Evolutionary conservation across 2,888 invertebrate species (phyloP), one percentile per base, ranked within the genome.

Genomic region (Parasteatoda lunata): DNA sequence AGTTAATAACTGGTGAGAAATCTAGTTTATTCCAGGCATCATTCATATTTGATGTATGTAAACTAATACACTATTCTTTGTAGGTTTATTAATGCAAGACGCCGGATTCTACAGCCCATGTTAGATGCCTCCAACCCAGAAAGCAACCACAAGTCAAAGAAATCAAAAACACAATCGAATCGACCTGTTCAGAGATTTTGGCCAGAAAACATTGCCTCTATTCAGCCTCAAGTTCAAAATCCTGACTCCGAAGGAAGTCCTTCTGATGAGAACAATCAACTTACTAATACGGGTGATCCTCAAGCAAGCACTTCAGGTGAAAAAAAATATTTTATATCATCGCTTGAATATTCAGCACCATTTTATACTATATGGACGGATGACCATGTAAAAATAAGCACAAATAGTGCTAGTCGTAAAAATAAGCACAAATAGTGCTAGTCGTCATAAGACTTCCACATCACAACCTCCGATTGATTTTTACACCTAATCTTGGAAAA

Each of bases 61-160:
- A 47, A 5, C 47, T 59, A 9, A 13, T 73, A 8, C 5, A 30
- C 7, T 45, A 13, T 69, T 69, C 13, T 7, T 11, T 9, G 65
- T 77, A 90, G 91, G 96, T 97, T 98, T 92, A 97, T 98, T 90
- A 98, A 98, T 93, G 98, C 98, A 4, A 93, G 98, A 64, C 94
- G 98, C 85, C 93, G 97, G 90, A 97, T 97, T 90, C 93, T 97
- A 79, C 97, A 97, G 92, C 97, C 97, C 0, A 98, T 97, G 97
- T 92, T 97, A 75, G 97, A 97, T 91, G 94, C 92, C 30, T 91
- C 91, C 66, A 91, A 89, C 64, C 85, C 89, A 70, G 89, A 89
- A 54, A 85, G 85, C 8, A 89, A 85, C 70, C 88, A 88, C 48
- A 89, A 89, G 65, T 66, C 89, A 15, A 89, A 89, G 54, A 89